These are phyloP conservation scores for Gnatocerus cornutus DNA, from an alignment of 2,888 invertebrate genomes.

Conservation along the genomic window DNA sequence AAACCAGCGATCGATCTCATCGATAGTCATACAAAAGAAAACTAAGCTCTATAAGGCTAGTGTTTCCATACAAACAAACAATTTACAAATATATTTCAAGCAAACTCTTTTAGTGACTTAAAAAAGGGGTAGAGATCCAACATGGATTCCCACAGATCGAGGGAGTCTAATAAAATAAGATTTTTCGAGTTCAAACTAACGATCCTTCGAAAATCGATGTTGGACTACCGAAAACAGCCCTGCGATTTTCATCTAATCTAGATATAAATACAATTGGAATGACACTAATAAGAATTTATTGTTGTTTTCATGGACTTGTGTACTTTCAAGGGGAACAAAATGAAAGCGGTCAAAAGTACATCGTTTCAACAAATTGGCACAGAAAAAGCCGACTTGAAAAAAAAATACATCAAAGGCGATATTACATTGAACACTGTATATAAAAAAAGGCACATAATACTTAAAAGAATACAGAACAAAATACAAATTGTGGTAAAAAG, in stretches of 20 bases:
- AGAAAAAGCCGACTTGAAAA: slow-evolving; percentile 62
- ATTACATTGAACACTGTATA: slow-evolving; percentile 52
- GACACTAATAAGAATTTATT: slow-evolving; percentile 69
- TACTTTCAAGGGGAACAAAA: slow-evolving; percentile 41
- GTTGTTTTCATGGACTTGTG: slow-evolving; percentile 63
- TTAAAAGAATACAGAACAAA: slow-evolving; percentile 57
- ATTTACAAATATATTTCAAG: slow-evolving; percentile 63
- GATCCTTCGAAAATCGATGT: slow-evolving; percentile 39
- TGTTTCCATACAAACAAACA: slow-evolving; percentile 60
- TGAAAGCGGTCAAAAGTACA: slow-evolving; percentile 55
- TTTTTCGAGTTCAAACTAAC: slow-evolving; percentile 18
- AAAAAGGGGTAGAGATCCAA: slow-evolving; percentile 54
- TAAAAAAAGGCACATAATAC: slow-evolving; percentile 65
- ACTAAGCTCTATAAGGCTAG: slow-evolving; percentile 55
- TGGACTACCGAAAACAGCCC: slow-evolving; percentile 62
- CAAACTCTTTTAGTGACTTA: slow-evolving; percentile 58
- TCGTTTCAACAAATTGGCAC: slow-evolving; percentile 62
- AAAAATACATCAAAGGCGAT: slow-evolving; percentile 33
- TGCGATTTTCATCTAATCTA: slow-evolving; percentile 60
- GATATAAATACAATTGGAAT: slow-evolving; percentile 68
- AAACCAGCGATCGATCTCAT: slow-evolving; percentile 50
- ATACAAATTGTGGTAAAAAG: slow-evolving; percentile 59
- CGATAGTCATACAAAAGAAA: slow-evolving; percentile 50
- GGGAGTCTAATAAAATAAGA: slow-evolving; percentile 34
- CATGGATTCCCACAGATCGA: slow-evolving; percentile 15